A percentile compares a stretch with the other conserved stretches of the same genome.
phyloP scores from a whole-genome alignment of 2,113 vertebrate species.

The Suricata suricatta region DNA sequence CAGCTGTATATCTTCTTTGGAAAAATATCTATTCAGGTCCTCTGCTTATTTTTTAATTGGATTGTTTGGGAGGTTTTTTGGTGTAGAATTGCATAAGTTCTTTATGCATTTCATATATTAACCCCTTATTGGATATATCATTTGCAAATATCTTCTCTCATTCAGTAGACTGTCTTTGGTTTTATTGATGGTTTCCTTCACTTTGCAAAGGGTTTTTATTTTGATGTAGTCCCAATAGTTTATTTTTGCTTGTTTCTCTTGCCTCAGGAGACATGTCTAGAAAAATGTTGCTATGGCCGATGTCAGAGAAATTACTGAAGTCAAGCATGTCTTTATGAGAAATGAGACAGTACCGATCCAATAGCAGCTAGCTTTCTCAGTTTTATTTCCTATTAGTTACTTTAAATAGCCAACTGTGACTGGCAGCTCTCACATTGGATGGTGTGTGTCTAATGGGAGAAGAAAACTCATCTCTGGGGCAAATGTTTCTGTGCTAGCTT shows the following conservation, averaged over 20 bases:
- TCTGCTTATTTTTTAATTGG: neutral
- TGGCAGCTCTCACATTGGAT: neutral
- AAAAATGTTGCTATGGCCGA: neutral
- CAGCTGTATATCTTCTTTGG: neutral
- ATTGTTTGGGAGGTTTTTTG: neutral
- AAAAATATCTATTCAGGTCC: neutral
- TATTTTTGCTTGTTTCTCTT: neutral
- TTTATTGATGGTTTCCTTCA: neutral
- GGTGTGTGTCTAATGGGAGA: neutral
- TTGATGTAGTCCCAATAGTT: neutral
- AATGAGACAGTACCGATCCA: slow-evolving; percentile 80
- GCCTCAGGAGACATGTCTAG: neutral
- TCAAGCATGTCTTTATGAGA: slow-evolving; percentile 90
- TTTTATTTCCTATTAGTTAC: neutral
- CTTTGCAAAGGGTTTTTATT: neutral
- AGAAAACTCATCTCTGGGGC: neutral
- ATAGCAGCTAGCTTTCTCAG: neutral
- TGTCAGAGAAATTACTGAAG: neutral
- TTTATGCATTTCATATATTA: neutral
- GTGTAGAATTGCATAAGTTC: neutral
- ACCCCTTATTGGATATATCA: neutral
- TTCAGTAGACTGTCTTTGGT: neutral
- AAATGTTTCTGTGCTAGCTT: neutral
- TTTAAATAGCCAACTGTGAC: neutral
- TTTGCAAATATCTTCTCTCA: neutral